A percentile compares a stretch with the other conserved stretches of the same genome.
Conservation (phyloP, 2,888 invertebrate genomes). For the Andrena hattorfiana region DNA sequence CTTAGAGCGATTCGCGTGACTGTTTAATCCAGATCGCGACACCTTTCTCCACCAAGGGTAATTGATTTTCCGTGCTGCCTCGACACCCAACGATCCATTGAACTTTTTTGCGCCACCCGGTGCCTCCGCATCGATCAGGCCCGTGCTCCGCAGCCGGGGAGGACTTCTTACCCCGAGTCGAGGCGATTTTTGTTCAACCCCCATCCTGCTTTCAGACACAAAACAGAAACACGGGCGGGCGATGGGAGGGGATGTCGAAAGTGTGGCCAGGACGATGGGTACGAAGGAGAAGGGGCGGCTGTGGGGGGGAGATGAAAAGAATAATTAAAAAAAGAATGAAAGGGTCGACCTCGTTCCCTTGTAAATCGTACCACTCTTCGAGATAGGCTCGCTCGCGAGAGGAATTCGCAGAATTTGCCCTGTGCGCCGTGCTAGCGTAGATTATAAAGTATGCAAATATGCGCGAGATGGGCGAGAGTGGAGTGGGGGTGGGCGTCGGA, state of each 20-base stretch:
- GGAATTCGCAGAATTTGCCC: conserved; percentile 66
- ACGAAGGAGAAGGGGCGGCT: background rate
- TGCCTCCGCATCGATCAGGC: conserved; percentile 61
- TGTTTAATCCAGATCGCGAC: conserved; percentile 28
- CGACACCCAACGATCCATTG: conserved; percentile 65
- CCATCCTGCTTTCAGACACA: conserved; percentile 6
- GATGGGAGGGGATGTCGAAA: background rate
- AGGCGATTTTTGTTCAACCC: conserved; percentile 56
- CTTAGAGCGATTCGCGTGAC: background rate
- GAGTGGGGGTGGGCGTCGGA: conserved; percentile 2
- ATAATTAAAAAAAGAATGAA: conserved; percentile 58
- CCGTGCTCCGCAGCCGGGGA: conserved; percentile 43
- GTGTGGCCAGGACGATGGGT: conserved; percentile 9
- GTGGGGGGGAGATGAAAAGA: conserved; percentile 6
- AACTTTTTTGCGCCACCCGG: conserved; percentile 53
- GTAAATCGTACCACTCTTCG: conserved; percentile 59
- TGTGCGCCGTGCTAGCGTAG: conserved; percentile 35
- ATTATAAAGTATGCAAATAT: conserved; percentile 77
- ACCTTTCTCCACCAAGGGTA: conserved; percentile 54
- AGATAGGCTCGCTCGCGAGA: conserved; percentile 63
- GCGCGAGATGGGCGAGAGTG: conserved; percentile 46
- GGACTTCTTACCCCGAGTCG: conserved; percentile 53
- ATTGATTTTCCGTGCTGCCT: conserved; percentile 72
- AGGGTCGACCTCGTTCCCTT: conserved; percentile 49
- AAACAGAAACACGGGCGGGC: conserved; percentile 8